Conservation (phyloP, 2,113 vertebrate species). For the Antennarius striatus region DNA sequence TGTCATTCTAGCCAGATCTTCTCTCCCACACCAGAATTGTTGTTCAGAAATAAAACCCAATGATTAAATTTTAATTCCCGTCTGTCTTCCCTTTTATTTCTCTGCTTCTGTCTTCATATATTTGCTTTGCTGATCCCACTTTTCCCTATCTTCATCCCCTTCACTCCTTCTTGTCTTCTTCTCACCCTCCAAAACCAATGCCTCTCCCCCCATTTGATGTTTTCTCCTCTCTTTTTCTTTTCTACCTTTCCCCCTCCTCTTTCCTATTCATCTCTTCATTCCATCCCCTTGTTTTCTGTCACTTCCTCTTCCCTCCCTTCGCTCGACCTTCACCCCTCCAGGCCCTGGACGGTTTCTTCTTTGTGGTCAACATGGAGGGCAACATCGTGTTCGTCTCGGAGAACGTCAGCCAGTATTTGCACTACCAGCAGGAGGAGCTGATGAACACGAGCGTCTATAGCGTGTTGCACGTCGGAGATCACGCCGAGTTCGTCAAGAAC, state of each 20-base stretch:
- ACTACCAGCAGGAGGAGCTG: conserved; percentile 97
- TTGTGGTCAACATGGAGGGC: conserved; percentile 97
- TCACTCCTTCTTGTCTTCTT: not conserved
- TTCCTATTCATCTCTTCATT: not conserved
- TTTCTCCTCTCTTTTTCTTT: not conserved
- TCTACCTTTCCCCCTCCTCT: not conserved
- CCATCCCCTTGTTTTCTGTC: not conserved
- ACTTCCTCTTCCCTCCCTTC: not conserved
- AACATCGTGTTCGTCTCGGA: conserved; percentile 97
- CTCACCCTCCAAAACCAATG: too few relatives aligned
- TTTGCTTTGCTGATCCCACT: too few relatives aligned
- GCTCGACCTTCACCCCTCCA: conserved; percentile 48
- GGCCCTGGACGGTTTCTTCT: conserved; percentile 98
- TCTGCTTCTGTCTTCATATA: too few relatives aligned
- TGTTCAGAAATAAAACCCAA: too few relatives aligned
- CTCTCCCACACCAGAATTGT: not conserved
- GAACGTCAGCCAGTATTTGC: conserved; percentile 96
- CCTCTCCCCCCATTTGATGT: not conserved
- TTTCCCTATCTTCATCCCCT: too few relatives aligned
- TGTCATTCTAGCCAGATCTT: conserved; percentile 6
- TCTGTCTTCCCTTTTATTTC: not conserved
- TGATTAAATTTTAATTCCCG: too few relatives aligned
- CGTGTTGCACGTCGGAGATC: conserved; percentile 95
- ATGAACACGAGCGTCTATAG: conserved; percentile 98
- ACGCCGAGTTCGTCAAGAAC: conserved; percentile 95